These are phyloP conservation scores for Charanyca ferruginea DNA, from an alignment of 2,888 invertebrate genomes.

Conservation along the genomic window DNA sequence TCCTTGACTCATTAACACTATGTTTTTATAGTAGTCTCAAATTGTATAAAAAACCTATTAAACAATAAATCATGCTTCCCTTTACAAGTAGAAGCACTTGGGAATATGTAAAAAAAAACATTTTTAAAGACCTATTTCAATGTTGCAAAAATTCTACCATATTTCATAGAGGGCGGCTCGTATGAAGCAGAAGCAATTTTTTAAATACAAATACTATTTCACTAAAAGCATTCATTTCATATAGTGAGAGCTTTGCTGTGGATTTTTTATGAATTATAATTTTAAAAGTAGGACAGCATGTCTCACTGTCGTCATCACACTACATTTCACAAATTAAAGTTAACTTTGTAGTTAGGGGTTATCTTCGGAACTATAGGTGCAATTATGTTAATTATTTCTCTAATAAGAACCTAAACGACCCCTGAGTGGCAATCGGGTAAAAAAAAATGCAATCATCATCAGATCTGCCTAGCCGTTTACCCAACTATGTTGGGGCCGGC, in stretches of 20 bases:
- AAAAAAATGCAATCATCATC: no score
- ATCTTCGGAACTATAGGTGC: no score
- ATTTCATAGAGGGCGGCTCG: constrained; percentile 19
- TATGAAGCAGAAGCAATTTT: constrained; percentile 22
- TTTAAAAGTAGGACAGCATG: not conserved
- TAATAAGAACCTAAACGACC: no score
- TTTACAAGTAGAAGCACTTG: constrained; percentile 15
- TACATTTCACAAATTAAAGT: no score
- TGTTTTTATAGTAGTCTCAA: not conserved
- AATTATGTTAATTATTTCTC: no score
- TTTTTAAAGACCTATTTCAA: constrained; percentile 34
- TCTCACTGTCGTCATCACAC: no score
- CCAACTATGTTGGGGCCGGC: no score
- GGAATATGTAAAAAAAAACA: constrained; percentile 28
- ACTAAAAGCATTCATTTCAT: constrained; percentile 43
- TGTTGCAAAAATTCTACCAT: constrained; percentile 23
- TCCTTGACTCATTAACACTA: constrained; percentile 8
- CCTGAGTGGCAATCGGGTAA: no score
- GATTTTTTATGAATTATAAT: not conserved
- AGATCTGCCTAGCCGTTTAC: no score
- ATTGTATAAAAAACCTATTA: not conserved
- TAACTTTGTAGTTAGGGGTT: no score
- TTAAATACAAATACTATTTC: constrained; percentile 29
- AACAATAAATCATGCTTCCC: constrained; percentile 4
- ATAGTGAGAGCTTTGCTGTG: not conserved